Base-by-base conservation (phyloP, 92 coral and sea anemone species). In the Virgularia gustaviana region DNA sequence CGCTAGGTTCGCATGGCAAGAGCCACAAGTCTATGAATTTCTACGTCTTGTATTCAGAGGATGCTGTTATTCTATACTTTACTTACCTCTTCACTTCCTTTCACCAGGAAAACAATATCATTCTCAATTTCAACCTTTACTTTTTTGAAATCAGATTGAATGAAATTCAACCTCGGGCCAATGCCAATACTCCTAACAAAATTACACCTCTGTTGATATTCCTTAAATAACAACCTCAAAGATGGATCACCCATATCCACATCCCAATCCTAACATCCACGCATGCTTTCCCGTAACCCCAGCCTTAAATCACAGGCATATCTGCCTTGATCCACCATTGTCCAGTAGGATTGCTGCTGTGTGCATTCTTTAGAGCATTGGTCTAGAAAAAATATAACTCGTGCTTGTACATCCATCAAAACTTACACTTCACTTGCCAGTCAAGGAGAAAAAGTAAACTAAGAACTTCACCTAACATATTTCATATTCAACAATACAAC, bases 1-100 rank as follows among this genome's bases (percentile, higher is more conserved):
- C 24, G 65, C 63, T 72, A 20, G 76, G 80, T 32, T 38, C 29
- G 6, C 43, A 76, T 35, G 75, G 45, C 28, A 76, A 29, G 59
- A 80, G 9, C 76, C 82, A 0, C 70, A 66, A 37, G 79, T 60
- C 2, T 85, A 80, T 13, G 83, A 85, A 36, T 85, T 80, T 43
- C 41, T 77, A 6, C 57, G 64, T 7, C 77, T 80, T 22, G 73
- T 79, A 13, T 85, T 85, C 47, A 79, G 89, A 13, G 83, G 89
- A 8, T 73, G 89, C 30, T 85, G n/a, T 76, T 39, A 72, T 82
- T 57, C 80, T 79, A 28, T 75, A 71, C 62, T 70, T 73, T 44
- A 78, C 76, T 65, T 19, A 75, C 81, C 57, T 20, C 82, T 55
- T 66, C 75, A 38, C 66, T 73, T 25, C 82, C 82, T 18, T 37